Conservation (phyloP, 2,888 invertebrate genomes). For the Coelinius sp. region DNA sequence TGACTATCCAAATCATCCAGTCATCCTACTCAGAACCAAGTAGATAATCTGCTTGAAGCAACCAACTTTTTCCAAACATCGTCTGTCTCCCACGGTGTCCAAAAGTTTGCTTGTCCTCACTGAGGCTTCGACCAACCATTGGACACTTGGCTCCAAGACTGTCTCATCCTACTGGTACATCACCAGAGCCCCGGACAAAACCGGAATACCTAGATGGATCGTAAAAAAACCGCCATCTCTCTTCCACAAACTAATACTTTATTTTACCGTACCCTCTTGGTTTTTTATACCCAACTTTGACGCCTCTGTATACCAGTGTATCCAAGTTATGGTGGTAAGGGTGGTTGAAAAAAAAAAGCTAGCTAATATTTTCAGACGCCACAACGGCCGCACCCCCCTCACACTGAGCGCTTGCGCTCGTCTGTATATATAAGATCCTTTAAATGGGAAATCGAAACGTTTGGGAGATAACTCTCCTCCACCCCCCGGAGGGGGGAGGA, state of each 20-base stretch:
- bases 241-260: constrained; percentile 43
- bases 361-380: constrained; percentile 45
- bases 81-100: too few species aligned
- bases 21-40: too few species aligned
- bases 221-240: constrained; percentile 50
- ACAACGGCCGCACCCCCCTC: constrained; percentile 51
- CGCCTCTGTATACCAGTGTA: neutral
- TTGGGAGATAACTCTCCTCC: constrained; percentile 69
- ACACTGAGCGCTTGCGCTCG: constrained; percentile 51
- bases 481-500: constrained; percentile 48
- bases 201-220: constrained; percentile 65
- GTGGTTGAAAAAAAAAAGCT: constrained; percentile 21
- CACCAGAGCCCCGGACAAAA: constrained; percentile 61
- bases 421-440: constrained; percentile 64
- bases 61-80: too few species aligned
- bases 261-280: constrained; percentile 55
- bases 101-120: constrained; percentile 9
- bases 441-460: constrained; percentile 71
- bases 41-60: too few species aligned
- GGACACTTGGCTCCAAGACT: constrained; percentile 13
- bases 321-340: neutral
- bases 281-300: constrained; percentile 28
- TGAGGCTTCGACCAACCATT: neutral
- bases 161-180: constrained; percentile 55
- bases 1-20: too few species aligned